phyloP scores from a whole-genome alignment of 2,888 invertebrate genomes.

The Melinaea menophilus region DNA sequence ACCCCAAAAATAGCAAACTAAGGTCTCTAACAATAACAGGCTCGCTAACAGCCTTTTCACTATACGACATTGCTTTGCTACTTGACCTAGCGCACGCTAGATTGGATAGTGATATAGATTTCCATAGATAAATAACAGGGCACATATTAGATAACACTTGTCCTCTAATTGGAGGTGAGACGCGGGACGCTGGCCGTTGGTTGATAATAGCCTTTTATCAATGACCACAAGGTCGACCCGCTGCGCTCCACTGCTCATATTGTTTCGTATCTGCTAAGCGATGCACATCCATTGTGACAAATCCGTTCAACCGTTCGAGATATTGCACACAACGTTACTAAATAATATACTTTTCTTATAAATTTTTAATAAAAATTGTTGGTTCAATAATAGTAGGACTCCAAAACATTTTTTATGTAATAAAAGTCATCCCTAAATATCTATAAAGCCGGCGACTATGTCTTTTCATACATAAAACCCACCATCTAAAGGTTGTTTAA shows the following conservation, averaged over 20 bases:
- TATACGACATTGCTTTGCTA: too few relatives aligned
- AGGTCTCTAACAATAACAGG: too few relatives aligned
- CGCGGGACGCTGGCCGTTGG: neutral
- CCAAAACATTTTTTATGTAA: too few relatives aligned
- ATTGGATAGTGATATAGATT: too few relatives aligned
- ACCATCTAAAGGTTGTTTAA: neutral
- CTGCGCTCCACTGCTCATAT: conserved; percentile 13
- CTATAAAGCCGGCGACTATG: too few relatives aligned
- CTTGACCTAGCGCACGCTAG: too few relatives aligned
- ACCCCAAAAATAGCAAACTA: too few relatives aligned
- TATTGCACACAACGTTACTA: neutral
- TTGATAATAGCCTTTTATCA: conserved; percentile 17
- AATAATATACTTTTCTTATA: neutral
- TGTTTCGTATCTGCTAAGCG: conserved; percentile 15
- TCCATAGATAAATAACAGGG: too few relatives aligned
- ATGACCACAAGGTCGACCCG: conserved; percentile 18
- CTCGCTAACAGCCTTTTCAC: too few relatives aligned
- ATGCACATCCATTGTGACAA: conserved; percentile 7
- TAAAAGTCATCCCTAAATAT: too few relatives aligned
- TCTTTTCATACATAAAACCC: too few relatives aligned
- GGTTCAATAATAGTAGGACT: too few relatives aligned
- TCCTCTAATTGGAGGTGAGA: conserved; percentile 14
- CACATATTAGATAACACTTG: neutral
- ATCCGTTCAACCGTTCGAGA: neutral
- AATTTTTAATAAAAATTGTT: neutral